Evolutionary conservation across 2,113 vertebrate species (phyloP).

Genomic region (Hymenochirus boettgeri): DNA sequence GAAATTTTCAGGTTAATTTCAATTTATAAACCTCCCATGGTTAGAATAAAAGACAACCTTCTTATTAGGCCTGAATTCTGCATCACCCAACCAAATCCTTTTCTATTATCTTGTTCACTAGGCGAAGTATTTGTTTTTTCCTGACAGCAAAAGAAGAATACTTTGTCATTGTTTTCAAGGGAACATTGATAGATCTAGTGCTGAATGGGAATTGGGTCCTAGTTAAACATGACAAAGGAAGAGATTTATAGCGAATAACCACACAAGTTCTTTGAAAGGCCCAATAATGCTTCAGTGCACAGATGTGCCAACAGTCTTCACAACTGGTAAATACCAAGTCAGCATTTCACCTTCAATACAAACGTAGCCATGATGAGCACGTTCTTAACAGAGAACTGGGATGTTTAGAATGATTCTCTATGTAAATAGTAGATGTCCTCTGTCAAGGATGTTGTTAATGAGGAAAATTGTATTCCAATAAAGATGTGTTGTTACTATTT

Average conservation of each 20-base stretch:
- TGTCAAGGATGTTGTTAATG: conserved; percentile 64
- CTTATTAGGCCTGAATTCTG: conserved; percentile 26
- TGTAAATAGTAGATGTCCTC: conserved; percentile 62
- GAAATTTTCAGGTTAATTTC: too few relatives aligned
- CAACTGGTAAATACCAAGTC: conserved; percentile 53
- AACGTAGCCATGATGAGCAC: conserved; percentile 53
- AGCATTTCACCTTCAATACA: conserved; percentile 52
- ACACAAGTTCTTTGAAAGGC: conserved; percentile 71
- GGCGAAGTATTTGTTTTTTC: conserved; percentile 64
- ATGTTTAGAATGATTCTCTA: conserved; percentile 62
- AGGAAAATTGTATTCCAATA: conserved; percentile 69
- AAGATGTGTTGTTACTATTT: conserved; percentile 61
- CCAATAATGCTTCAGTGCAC: conserved; percentile 62
- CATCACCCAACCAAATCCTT: conserved; percentile 69
- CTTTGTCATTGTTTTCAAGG: conserved; percentile 82
- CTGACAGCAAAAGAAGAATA: conserved; percentile 73
- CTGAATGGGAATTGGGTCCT: conserved; percentile 88
- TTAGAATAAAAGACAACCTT: neutral
- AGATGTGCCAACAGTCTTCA: conserved; percentile 54
- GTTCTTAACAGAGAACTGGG: conserved; percentile 21
- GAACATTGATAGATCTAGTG: conserved; percentile 85
- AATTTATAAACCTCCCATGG: too few relatives aligned
- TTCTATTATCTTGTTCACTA: conserved; percentile 55
- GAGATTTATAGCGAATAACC: conserved; percentile 79
- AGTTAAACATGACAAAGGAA: conserved; percentile 73